Base-by-base conservation (phyloP, 2,888 invertebrate genomes). In the Leptothorax acervorum region DNA sequence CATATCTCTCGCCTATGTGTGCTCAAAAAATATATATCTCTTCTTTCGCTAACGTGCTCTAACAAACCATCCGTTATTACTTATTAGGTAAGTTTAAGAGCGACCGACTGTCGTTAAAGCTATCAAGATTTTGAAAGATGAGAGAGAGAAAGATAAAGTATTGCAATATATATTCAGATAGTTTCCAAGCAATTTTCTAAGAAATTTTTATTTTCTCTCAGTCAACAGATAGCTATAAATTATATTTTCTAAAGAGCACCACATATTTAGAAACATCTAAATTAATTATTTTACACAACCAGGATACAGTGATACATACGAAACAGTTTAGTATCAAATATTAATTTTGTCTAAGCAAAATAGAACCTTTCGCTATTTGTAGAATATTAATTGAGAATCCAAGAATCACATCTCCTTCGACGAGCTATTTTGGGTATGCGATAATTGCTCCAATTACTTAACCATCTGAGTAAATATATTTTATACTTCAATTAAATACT, bases 1-100 rank as follows among this genome's bases (percentile, higher is more conserved):
- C 65, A 84, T 51, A 66, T 73, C 60, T 42, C 23, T 39, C 73
- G 9, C 23, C 23, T 57, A 48, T 81, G 23, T 65, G 31, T 45
- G 63, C 39, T 28, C 51, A 31, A 68, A 66, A 42, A 74, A 62
- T 31, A 35, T 5, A 35, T 18, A 28, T 23, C 5, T 53, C 48
- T 42, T 8, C 35, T 71, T 57, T n/a, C 28, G 28, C 15, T 53
- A 39, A 51, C 62, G 51, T 12, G 8, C 18, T 23, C 57, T 31
- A 55, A 57, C 35, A 39, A 71, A 81, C 0, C 18, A 60, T 12
- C 53, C n/a, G 6, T 39, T 55, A 15, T 79, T 63, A 23, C 23
- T 23, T 23, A 23, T 23, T 23, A 23, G 23, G 23, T 23, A 55
- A 45, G 8, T 63, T 79, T 48, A 79, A 83, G 23, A n/a, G 11